Conservation (phyloP, 2,797 vertebrate species). For the Crocodylus rhombifer region DNA sequence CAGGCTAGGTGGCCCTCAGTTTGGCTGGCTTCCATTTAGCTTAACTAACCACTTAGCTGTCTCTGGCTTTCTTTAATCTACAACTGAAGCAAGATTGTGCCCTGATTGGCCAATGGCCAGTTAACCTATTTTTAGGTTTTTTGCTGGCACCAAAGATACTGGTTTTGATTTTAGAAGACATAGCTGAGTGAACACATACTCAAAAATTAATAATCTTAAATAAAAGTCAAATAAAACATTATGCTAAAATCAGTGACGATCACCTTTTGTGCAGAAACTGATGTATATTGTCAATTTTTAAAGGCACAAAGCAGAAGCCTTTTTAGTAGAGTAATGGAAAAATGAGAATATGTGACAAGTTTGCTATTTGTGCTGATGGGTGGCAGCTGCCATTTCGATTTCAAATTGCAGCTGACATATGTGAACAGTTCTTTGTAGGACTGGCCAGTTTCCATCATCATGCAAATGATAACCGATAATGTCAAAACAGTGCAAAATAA, state of each 20-base stretch:
- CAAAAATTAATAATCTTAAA: not conserved
- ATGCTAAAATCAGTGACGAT: not conserved
- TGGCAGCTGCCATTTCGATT: not conserved
- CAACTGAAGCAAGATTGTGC: no score
- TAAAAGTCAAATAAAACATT: not conserved
- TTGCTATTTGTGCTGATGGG: not conserved
- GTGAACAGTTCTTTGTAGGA: constrained; percentile 11
- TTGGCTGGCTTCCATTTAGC: no score
- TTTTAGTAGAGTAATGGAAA: not conserved
- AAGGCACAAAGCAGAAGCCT: not conserved
- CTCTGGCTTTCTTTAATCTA: no score
- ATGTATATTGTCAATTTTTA: not conserved
- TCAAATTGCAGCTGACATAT: not conserved
- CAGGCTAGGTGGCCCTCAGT: no score
- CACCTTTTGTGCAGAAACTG: not conserved
- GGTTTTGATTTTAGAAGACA: not conserved
- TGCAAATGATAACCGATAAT: constrained; percentile 45
- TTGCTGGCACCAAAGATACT: no score
- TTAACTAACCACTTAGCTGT: no score
- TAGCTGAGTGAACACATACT: not conserved
- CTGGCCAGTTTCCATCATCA: constrained; percentile 8
- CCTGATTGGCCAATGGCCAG: no score
- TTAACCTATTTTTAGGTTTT: no score
- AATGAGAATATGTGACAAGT: not conserved
- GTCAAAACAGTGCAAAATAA: constrained; percentile 47